Conservation (phyloP, 2,888 invertebrate species). For the Zaprionus lineosus region DNA sequence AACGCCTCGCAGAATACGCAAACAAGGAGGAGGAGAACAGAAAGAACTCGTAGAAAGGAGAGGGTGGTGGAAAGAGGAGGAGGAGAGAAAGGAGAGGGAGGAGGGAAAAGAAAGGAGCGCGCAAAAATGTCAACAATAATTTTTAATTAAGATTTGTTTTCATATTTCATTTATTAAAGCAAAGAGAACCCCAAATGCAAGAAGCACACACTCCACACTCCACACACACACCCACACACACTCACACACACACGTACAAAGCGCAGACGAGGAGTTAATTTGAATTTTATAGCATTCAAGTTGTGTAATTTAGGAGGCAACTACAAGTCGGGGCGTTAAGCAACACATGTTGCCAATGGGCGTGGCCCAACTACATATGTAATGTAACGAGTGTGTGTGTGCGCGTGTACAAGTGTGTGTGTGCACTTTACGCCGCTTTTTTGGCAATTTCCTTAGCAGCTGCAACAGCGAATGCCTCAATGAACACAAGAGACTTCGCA, state of each 20-base stretch:
- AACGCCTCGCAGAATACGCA: conserved; percentile 23
- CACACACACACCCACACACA: conserved; percentile 8
- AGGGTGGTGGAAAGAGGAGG: too few relatives aligned
- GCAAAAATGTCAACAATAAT: conserved; percentile 74
- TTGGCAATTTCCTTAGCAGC: conserved; percentile 37
- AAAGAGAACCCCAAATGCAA: conserved; percentile 19
- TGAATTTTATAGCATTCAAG: conserved; percentile 77
- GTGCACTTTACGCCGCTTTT: conserved; percentile 31
- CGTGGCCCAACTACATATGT: conserved; percentile 36
- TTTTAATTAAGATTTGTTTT: conserved; percentile 78
- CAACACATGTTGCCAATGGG: conserved; percentile 69
- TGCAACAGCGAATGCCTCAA: conserved; percentile 41
- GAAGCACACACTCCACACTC: conserved; percentile 11
- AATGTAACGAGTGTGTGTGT: conserved; percentile 13
- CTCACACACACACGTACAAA: neutral
- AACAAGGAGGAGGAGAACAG: neutral
- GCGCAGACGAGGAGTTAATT: conserved; percentile 65
- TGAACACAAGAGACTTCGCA: conserved; percentile 18
- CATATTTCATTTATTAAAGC: conserved; percentile 57
- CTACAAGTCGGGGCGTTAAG: conserved; percentile 55
- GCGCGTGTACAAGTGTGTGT: conserved; percentile 14
- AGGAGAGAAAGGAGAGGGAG: neutral
- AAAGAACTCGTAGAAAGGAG: neutral
- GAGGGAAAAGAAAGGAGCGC: conserved; percentile 24
- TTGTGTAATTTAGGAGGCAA: conserved; percentile 57